phyloP scores from a whole-genome alignment of 2,797 vertebrate species.

The Acipenser oxyrinchus region DNA sequence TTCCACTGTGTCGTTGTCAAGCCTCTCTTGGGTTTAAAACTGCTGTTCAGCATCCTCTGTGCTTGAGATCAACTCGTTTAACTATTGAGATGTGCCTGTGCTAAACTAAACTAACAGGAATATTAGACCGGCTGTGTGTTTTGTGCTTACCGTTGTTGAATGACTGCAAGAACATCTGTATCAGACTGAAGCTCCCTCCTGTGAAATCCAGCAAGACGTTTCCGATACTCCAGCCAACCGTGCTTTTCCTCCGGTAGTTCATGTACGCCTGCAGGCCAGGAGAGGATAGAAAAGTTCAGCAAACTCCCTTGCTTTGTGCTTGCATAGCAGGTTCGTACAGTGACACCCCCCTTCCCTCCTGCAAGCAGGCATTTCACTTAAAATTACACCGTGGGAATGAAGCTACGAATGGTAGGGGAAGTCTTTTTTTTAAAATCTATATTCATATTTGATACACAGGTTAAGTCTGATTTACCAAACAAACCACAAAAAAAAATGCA shows the following conservation, averaged over 20 bases:
- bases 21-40: neutral
- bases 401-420: neutral
- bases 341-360: too few species aligned
- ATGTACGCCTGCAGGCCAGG: slow-evolving; percentile 69
- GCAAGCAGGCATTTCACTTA: neutral
- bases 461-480: neutral
- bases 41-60: neutral
- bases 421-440: neutral
- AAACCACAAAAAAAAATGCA: neutral
- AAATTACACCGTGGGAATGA: neutral
- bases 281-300: too few species aligned
- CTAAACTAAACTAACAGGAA: too few species aligned
- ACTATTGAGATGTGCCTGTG: neutral
- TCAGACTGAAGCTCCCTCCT: slow-evolving; percentile 81
- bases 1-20: too few species aligned
- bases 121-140: neutral
- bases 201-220: slow-evolving; percentile 87
- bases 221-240: slow-evolving; percentile 90
- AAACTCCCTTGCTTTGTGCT: too few species aligned
- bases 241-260: slow-evolving; percentile 84
- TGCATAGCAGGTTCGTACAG: too few species aligned
- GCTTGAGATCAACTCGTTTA: slow-evolving; percentile 1
- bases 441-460: neutral
- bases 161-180: slow-evolving; percentile 91
- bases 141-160: slow-evolving; percentile 80